Percentiles rank a stretch among this genome's conserved stretches.
These are phyloP conservation scores for Drosophila kurseongensis DNA, from an alignment of 1,140 invertebrate genomes.

Conservation along the genomic window DNA sequence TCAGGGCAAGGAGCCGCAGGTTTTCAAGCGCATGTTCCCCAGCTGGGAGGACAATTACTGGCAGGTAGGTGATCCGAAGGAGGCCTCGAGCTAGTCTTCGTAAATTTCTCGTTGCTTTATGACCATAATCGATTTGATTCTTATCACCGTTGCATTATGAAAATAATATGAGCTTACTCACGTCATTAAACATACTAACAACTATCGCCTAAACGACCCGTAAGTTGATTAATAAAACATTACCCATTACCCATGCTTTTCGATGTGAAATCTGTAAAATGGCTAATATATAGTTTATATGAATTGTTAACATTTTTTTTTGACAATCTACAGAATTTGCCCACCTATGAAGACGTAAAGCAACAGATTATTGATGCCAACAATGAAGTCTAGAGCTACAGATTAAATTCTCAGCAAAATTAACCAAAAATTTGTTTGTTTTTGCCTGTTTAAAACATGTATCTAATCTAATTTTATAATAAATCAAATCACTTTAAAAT, in stretches of 20 bases:
- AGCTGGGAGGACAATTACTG: conserved; percentile 88
- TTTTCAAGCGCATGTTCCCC: conserved; percentile 89
- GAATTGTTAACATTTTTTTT: background rate
- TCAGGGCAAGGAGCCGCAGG: conserved; percentile 89
- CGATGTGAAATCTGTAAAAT: background rate
- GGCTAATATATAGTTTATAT: background rate
- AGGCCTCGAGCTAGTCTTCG: background rate
- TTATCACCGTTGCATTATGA: conserved; percentile 10
- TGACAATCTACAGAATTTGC: conserved; percentile 33
- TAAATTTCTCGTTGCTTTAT: conserved; percentile 12
- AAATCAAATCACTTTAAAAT: conserved; percentile 24
- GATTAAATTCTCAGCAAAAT: conserved; percentile 60
- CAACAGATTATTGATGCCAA: conserved; percentile 66
- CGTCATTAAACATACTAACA: conserved; percentile 28
- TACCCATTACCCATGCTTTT: conserved; percentile 11
- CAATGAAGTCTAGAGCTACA: conserved; percentile 56
- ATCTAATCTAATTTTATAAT: conserved; percentile 16
- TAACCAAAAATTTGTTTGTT: conserved; percentile 65
- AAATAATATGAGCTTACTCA: background rate
- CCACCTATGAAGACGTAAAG: conserved; percentile 69
- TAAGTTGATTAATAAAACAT: conserved; percentile 48
- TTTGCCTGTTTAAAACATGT: conserved; percentile 36
- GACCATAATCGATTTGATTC: conserved; percentile 9
- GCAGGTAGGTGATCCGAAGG: conserved; percentile 85
- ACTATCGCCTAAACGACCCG: conserved; percentile 15